Evolutionary conservation across 2,797 vertebrate genomes (phyloP).

Genomic region (Karalla daura): DNA sequence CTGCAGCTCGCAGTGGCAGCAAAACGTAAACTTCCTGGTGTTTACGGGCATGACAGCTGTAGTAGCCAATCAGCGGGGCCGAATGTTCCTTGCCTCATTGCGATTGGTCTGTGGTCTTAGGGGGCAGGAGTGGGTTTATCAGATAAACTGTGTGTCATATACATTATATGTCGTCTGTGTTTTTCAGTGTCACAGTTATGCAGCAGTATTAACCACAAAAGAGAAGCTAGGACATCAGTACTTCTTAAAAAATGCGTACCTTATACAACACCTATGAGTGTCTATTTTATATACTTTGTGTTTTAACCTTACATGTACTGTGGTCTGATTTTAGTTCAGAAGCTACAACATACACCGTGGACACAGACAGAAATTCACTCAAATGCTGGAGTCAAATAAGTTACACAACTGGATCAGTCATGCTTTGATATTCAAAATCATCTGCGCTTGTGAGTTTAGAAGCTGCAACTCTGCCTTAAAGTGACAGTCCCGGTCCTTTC

Average conservation of each 20-base stretch:
- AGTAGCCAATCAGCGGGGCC: constrained; percentile 51
- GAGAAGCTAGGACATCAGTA: neutral
- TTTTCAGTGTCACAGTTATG: neutral
- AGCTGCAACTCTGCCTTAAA: no score
- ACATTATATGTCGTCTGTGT: neutral
- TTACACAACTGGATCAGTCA: neutral
- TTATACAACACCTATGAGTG: neutral
- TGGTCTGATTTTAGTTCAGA: no score
- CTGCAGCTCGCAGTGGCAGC: neutral
- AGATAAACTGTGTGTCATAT: no score
- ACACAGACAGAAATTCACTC: neutral
- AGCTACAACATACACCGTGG: no score
- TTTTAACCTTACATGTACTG: no score
- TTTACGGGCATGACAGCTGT: rapidly evolving
- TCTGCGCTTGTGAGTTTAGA: neutral
- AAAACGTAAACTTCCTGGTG: constrained; percentile 50
- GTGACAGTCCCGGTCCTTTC: no score
- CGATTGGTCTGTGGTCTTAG: constrained; percentile 18
- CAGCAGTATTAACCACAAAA: neutral
- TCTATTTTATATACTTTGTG: no score
- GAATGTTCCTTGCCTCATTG: neutral
- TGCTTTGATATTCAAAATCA: neutral
- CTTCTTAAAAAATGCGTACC: neutral
- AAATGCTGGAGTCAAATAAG: neutral
- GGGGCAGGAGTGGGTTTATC: no score